A percentile compares a stretch with the other conserved stretches of the same genome.
Conservation (phyloP, 2,888 invertebrate genomes). For the Cantharis rufa region DNA sequence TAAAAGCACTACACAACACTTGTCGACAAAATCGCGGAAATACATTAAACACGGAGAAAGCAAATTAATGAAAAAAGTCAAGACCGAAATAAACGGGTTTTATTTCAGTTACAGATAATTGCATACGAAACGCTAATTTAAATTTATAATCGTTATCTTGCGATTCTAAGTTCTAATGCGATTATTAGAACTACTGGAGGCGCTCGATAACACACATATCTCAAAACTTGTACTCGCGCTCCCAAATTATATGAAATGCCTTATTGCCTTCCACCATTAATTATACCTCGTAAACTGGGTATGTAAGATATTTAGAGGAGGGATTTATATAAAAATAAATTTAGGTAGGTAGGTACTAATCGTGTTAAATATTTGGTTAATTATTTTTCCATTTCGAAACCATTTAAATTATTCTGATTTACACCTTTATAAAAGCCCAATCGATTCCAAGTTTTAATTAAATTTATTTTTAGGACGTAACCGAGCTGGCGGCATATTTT, state of each 20-base stretch:
- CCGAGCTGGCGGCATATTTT: neutral
- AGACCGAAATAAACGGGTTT: neutral
- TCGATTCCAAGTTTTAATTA: neutral
- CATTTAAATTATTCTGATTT: neutral
- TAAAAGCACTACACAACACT: constrained; percentile 36
- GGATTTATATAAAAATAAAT: neutral
- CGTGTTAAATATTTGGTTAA: neutral
- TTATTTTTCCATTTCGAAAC: neutral
- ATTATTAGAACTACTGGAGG: constrained; percentile 31
- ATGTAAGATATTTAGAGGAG: constrained; percentile 43
- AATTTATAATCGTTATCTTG: constrained; percentile 25
- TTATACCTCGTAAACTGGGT: constrained; percentile 45
- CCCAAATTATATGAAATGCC: constrained; percentile 40
- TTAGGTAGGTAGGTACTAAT: neutral
- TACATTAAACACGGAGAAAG: constrained; percentile 23
- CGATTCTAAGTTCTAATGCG: constrained; percentile 36
- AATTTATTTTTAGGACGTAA: neutral
- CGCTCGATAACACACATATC: constrained; percentile 40
- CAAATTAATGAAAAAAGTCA: constrained; percentile 11
- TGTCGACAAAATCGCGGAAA: constrained; percentile 37
- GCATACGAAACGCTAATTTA: constrained; percentile 31
- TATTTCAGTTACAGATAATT: neutral
- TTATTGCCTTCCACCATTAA: constrained; percentile 39
- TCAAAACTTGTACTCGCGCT: constrained; percentile 34
- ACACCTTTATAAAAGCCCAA: neutral